Evolutionary conservation across 2,797 vertebrate genomes (phyloP).

Genomic region (Heliangelus exortis): DNA sequence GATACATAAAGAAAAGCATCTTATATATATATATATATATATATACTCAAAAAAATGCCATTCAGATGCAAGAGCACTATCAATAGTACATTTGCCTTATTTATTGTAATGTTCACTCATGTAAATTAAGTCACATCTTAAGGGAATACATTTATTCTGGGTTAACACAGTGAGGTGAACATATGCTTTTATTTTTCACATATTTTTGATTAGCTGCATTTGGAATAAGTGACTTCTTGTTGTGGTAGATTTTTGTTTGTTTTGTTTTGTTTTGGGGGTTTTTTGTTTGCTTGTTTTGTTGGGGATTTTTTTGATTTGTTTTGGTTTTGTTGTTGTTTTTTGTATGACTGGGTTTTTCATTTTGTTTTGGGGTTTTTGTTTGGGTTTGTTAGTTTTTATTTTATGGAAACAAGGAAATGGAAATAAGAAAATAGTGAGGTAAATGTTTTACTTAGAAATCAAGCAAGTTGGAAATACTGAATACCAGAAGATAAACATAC

Average conservation of each 20-base stretch:
- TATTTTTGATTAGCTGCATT: background rate
- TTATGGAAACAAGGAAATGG: background rate
- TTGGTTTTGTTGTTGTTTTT: too few species aligned
- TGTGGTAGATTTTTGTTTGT: too few species aligned
- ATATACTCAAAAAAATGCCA: background rate
- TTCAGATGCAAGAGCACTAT: background rate
- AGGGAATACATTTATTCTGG: background rate
- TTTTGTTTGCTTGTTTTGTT: too few species aligned
- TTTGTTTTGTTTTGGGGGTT: background rate
- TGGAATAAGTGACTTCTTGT: background rate
- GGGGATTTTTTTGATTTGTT: too few species aligned
- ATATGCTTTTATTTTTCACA: background rate
- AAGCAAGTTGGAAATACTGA: background rate
- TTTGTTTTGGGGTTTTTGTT: background rate
- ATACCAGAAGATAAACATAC: background rate
- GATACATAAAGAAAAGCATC: background rate
- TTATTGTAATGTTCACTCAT: background rate
- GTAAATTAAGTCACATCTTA: background rate
- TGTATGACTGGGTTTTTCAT: too few species aligned
- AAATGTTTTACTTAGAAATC: conserved; percentile 4
- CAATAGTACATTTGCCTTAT: conserved; percentile 25
- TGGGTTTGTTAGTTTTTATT: background rate
- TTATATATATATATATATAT: background rate
- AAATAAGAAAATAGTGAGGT: conserved; percentile 13
- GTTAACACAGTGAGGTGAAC: background rate